These are phyloP conservation scores for Mongoloraphidia duomilia DNA, from an alignment of 2,888 invertebrate genomes.

Conservation along the genomic window DNA sequence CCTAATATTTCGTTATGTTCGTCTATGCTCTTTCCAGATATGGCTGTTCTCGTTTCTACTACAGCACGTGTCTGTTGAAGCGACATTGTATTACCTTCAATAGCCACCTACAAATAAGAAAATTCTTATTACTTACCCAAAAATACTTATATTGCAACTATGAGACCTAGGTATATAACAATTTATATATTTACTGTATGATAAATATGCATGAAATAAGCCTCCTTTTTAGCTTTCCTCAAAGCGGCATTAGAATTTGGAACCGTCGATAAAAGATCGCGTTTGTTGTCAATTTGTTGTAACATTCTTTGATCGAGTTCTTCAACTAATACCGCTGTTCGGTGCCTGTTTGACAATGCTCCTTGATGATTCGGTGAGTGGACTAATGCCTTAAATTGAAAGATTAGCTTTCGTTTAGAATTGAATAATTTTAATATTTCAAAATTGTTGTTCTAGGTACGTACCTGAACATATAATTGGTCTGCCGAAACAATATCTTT, in stretches of 20 bases:
- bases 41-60: slow-evolving; percentile 77
- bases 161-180: neutral
- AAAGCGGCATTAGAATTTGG: slow-evolving; percentile 69
- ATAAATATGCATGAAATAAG: slow-evolving; percentile 91
- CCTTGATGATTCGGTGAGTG: slow-evolving; percentile 71
- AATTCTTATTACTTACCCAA: no score
- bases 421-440: neutral
- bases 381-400: slow-evolving; percentile 45
- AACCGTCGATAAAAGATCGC: slow-evolving; percentile 65
- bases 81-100: slow-evolving; percentile 96
- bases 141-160: neutral
- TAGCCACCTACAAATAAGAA: slow-evolving; percentile 43
- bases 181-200: slow-evolving; percentile 51
- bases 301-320: slow-evolving; percentile 72
- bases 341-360: slow-evolving; percentile 64
- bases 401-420: slow-evolving; percentile 1
- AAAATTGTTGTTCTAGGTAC: neutral
- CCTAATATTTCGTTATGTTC: slow-evolving; percentile 96
- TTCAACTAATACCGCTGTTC: slow-evolving; percentile 80
- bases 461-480: slow-evolving; percentile 68
- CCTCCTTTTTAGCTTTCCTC: slow-evolving; percentile 81
- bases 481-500: slow-evolving; percentile 81
- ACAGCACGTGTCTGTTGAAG: slow-evolving; percentile 82
- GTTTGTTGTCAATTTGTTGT: slow-evolving; percentile 67
- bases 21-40: slow-evolving; percentile 81